Conservation (phyloP, 2,113 vertebrate species). For the Zingel zingel region DNA sequence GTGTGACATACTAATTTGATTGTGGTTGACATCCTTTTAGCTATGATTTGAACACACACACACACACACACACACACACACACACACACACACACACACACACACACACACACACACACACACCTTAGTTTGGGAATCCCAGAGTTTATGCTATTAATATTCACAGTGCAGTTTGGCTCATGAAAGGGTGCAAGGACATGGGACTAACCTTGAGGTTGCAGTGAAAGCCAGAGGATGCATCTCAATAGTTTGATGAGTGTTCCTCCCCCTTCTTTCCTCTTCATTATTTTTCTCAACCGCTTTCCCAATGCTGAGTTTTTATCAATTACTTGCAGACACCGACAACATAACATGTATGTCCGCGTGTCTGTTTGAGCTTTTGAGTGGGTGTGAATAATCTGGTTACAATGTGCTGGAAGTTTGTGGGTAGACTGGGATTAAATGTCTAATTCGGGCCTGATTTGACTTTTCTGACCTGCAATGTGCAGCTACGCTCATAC, state of each 20-base stretch:
- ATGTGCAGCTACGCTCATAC: background rate
- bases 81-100: background rate
- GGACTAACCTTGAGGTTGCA: conserved; percentile 69
- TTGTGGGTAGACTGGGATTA: conserved; percentile 44
- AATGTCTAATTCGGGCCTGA: conserved; percentile 10
- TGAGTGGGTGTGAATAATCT: conserved; percentile 49
- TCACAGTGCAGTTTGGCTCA: conserved; percentile 60
- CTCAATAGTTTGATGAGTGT: conserved; percentile 38
- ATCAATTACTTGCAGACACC: conserved; percentile 46
- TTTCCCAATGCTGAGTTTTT: conserved; percentile 24
- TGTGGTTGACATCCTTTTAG: conserved; percentile 3
- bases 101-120: conserved; percentile 26
- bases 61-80: background rate
- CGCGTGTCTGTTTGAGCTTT: conserved; percentile 22
- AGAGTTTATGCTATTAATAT: conserved; percentile 64
- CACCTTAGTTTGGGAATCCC: conserved; percentile 45
- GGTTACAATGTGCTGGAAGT: conserved; percentile 37
- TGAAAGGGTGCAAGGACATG: conserved; percentile 62
- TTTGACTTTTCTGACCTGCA: conserved; percentile 29
- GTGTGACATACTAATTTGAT: conserved; percentile 15
- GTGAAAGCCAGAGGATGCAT: conserved; percentile 50
- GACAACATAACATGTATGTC: conserved; percentile 24
- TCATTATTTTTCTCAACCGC: background rate
- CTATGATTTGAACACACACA: background rate
- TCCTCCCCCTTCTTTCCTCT: background rate